Evolutionary conservation across 2,113 vertebrate genomes (phyloP).

Genomic region (Benitochromis conjunctus): DNA sequence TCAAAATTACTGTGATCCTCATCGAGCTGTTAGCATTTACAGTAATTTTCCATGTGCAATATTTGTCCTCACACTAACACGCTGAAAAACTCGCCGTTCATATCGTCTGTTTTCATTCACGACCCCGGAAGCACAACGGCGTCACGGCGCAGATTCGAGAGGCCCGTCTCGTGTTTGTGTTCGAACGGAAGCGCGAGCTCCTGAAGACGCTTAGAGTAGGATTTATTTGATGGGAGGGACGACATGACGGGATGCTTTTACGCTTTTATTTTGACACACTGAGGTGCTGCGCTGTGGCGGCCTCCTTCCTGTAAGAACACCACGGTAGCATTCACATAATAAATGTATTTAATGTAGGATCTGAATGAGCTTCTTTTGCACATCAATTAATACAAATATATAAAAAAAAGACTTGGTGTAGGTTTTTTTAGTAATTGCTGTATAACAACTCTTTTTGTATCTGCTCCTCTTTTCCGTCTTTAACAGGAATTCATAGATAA

Average conservation of each 20-base stretch:
- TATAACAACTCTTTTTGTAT: conserved; percentile 49
- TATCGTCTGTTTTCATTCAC: background rate
- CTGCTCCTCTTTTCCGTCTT: conserved; percentile 36
- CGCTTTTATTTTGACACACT: background rate
- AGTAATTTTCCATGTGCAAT: background rate
- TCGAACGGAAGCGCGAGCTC: background rate
- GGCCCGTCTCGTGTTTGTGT: background rate
- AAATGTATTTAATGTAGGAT: conserved; percentile 57
- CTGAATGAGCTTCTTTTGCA: conserved; percentile 80
- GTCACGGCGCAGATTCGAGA: too few species aligned
- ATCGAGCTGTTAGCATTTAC: background rate
- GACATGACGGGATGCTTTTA: background rate
- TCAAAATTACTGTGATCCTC: background rate
- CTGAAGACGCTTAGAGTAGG: background rate
- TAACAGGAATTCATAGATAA: conserved; percentile 13
- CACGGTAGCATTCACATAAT: conserved; percentile 11
- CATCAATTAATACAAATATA: conserved; percentile 66
- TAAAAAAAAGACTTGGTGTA: conserved; percentile 35
- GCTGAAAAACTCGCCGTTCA: background rate
- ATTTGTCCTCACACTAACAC: background rate
- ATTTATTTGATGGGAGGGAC: background rate
- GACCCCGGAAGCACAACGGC: background rate
- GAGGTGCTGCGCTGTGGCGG: background rate
- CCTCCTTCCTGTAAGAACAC: conserved; percentile 1
- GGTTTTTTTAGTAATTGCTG: conserved; percentile 34